A percentile compares a stretch with the other conserved stretches of the same genome.
Evolutionary conservation across 2,888 invertebrate genomes (phyloP).

Genomic region (Pristionchus japonicus): DNA sequence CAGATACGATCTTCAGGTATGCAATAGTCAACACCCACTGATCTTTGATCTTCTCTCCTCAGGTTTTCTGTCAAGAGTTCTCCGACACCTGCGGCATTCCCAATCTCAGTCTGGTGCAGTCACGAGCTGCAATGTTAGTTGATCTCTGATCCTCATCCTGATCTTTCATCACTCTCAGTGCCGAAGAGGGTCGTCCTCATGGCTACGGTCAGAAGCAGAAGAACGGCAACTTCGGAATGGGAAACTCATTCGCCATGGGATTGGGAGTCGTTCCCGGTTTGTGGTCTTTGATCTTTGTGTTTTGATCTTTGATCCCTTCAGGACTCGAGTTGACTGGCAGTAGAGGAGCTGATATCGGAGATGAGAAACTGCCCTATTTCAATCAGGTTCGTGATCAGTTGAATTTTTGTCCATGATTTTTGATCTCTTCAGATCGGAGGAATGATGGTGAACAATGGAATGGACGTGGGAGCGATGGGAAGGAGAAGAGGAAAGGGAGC

Average conservation of each 20-base stretch:
- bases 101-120: constrained; percentile 57
- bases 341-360: constrained; percentile 64
- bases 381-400: constrained; percentile 54
- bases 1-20: constrained; percentile 66
- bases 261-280: constrained; percentile 66
- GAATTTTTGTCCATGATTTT: background rate
- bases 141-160: background rate
- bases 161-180: constrained; percentile 42
- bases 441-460: constrained; percentile 68
- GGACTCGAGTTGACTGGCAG: constrained; percentile 57
- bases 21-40: background rate
- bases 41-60: constrained; percentile 7
- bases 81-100: constrained; percentile 69
- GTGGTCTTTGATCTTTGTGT: background rate
- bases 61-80: constrained; percentile 69
- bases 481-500: constrained; percentile 65
- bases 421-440: constrained; percentile 63
- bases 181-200: constrained; percentile 63
- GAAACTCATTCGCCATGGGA: constrained; percentile 65
- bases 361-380: constrained; percentile 62
- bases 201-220: constrained; percentile 73
- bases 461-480: constrained; percentile 65
- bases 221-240: constrained; percentile 68
- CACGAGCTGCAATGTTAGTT: constrained; percentile 4
- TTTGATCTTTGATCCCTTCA: background rate